Evolutionary conservation across 1,140 invertebrate genomes (phyloP).

Genomic region (fruit fly (Drosophila melanogaster)): Release_6_plus_ISO1_MT NC_004354.4:8683001-8683500

Average conservation of each 20-base stretch:
- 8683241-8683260: neutral
- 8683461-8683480: conserved; percentile 21
- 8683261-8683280: conserved; percentile 9
- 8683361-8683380: too few species aligned
- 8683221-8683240: neutral
- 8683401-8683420: conserved; percentile 7
- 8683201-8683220: neutral
- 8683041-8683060: conserved; percentile 41
- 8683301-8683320: conserved; percentile 61
- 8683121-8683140: too few species aligned
- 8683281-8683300: conserved; percentile 22
- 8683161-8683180: too few species aligned
- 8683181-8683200: too few species aligned
- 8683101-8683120: neutral
- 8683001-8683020: conserved; percentile 33
- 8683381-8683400: too few species aligned
- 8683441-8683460: conserved; percentile 30
- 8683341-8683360: conserved; percentile 14
- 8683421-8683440: conserved; percentile 24
- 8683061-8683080: neutral
- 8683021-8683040: conserved; percentile 28
- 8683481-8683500: conserved; percentile 7
- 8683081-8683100: neutral
- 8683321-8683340: conserved; percentile 48
- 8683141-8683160: too few species aligned